A percentile compares a stretch with the other conserved stretches of the same genome.
Conservation (phyloP, 2,888 invertebrate species). For the Lamproptera curius region DNA sequence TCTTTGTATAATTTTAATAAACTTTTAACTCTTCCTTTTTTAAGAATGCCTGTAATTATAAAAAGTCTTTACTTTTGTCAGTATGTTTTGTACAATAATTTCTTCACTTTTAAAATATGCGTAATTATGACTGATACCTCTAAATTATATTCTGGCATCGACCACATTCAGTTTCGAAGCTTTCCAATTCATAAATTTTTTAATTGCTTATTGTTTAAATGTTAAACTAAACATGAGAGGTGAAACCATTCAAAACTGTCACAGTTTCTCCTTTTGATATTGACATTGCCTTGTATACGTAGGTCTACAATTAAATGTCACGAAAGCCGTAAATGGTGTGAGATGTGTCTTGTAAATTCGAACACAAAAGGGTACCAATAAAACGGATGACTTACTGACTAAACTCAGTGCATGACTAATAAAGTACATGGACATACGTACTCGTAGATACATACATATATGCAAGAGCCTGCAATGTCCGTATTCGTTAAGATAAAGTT, state of each 20-base stretch:
- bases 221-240: no score
- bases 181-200: no score
- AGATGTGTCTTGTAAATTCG: constrained; percentile 2
- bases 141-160: no score
- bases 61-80: background rate
- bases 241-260: no score
- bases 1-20: no score
- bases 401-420: background rate
- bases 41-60: background rate
- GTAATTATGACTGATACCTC: no score
- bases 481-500: background rate
- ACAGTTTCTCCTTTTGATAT: no score
- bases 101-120: no score
- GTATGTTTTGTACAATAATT: no score
- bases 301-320: background rate
- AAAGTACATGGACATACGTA: background rate
- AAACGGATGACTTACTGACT: constrained; percentile 1
- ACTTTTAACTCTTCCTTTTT: no score
- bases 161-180: no score
- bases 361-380: constrained; percentile 5
- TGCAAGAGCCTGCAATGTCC: background rate
- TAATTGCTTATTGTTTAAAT: no score
- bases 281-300: background rate
- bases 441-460: background rate
- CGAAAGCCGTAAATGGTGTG: background rate